These are phyloP conservation scores for Myoxocephalus aenaeus DNA, from an alignment of 2,797 vertebrate species.

Conservation along the genomic window DNA sequence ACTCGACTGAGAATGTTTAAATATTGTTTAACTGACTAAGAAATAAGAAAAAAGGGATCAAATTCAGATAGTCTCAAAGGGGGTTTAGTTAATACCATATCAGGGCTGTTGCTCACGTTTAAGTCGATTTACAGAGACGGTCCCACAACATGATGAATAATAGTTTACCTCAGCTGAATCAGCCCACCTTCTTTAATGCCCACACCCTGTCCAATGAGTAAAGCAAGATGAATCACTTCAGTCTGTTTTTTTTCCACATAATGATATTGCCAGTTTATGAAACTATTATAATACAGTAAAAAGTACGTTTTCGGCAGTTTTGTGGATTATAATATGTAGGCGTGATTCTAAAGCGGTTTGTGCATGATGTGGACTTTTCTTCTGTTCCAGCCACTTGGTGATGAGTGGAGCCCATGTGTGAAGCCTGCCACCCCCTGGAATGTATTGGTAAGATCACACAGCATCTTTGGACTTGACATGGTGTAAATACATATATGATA, in stretches of 20 bases:
- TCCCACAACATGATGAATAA: slow-evolving; percentile 38
- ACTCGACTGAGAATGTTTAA: neutral
- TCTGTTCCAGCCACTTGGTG: slow-evolving; percentile 25
- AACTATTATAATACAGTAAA: slow-evolving; percentile 21
- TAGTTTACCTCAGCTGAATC: slow-evolving; percentile 40
- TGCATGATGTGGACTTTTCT: neutral
- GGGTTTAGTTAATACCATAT: neutral
- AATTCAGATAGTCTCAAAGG: neutral
- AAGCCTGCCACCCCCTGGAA: slow-evolving; percentile 65
- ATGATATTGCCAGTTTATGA: slow-evolving; percentile 35
- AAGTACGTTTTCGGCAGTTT: neutral
- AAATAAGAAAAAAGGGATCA: too few species aligned
- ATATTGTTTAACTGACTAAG: neutral
- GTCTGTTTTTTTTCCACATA: slow-evolving; percentile 23
- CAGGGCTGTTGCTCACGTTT: slow-evolving; percentile 3
- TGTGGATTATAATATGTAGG: slow-evolving; percentile 23
- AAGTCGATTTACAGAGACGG: slow-evolving; percentile 17
- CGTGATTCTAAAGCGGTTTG: slow-evolving; percentile 10
- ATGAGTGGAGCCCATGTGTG: slow-evolving; percentile 26
- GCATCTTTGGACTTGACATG: neutral
- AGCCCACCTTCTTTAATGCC: slow-evolving; percentile 44
- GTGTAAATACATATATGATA: too few species aligned
- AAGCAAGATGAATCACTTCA: slow-evolving; percentile 64
- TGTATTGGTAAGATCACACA: slow-evolving; percentile 43
- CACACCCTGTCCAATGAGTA: slow-evolving; percentile 52